Base-by-base conservation (phyloP, 2,888 invertebrate genomes). In the Epinotia ramella region DNA sequence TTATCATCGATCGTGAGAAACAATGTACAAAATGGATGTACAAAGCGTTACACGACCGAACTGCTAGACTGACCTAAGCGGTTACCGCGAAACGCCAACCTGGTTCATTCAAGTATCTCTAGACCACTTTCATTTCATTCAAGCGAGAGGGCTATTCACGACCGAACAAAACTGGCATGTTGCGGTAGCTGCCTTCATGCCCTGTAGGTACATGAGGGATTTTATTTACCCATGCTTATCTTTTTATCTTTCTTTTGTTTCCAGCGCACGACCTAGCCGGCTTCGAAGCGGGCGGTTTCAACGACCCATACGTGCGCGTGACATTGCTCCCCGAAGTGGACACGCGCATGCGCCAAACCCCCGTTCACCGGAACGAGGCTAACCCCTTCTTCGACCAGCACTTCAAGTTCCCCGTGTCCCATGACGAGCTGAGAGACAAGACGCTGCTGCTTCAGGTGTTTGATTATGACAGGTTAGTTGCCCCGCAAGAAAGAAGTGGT, bases 371-470 rank as follows among this genome's bases (percentile, higher is more conserved):
- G 77, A 97, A 97, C 87, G 97, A 98, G 82, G 96, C 97, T 11
- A 97, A 98, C 90, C 98, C 98, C 0, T 97, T 97, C 91, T 98
- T 98, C 89, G 97, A 98, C 93, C 98, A 98, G 87, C 97, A 97
- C 87, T 98, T 98, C 93, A 98, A 98, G 91, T 98, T 98, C 87
- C 98, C 98, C 0, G 97, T 98, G 11, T 97, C 98, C 16, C 97
- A 97, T 81, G 98, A 98, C 81, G 98, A 98, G 80, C 93, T 98
- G 63, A 96, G 96, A 71, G 97, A 97, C 76, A 97, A 97, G 89
- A 96, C 96, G 33, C 91, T 98, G 67, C 89, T 97, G 77, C 89
- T 97, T n/a, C 97, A 97, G 93, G 97, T 96, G 80, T 95, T 95
- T 80, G 95, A 95, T 84, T 95, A 95, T 85, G 95, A 95, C 84